A percentile compares a stretch with the other conserved stretches of the same genome.
Conservation (phyloP, 2,113 vertebrate species). For the Hemibagrus wyckioides region DNA sequence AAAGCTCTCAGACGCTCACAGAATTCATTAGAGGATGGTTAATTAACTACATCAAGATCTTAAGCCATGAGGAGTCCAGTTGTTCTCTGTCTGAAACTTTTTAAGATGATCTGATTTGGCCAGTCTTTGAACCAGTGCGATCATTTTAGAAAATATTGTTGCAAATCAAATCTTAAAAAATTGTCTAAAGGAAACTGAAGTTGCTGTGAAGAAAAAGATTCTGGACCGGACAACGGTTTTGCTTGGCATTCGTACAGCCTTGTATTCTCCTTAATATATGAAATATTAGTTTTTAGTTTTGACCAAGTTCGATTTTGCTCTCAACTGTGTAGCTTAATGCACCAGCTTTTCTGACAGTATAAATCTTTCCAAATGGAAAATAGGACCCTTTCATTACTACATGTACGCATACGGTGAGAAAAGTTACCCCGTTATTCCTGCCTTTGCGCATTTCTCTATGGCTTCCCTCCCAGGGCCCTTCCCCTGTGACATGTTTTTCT, state of each 20-base stretch:
- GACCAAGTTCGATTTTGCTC: background rate
- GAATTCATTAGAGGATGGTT: background rate
- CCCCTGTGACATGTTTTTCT: constrained; percentile 58
- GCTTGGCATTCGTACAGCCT: background rate
- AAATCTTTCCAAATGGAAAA: constrained; percentile 54
- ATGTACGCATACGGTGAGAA: constrained; percentile 63
- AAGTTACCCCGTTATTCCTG: constrained; percentile 63
- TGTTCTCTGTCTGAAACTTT: background rate
- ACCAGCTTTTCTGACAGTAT: background rate
- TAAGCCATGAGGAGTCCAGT: background rate
- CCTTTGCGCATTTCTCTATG: constrained; percentile 60
- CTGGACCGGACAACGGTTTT: background rate
- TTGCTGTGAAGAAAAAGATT: background rate
- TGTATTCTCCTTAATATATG: background rate
- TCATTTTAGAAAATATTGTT: background rate
- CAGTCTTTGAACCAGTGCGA: too few species aligned
- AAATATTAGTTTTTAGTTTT: background rate
- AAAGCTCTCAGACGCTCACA: background rate
- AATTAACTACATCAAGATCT: background rate
- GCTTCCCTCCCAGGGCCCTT: constrained; percentile 62
- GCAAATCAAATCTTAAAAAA: background rate
- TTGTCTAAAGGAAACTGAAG: background rate
- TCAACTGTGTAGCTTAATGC: background rate
- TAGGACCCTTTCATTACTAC: constrained; percentile 35
- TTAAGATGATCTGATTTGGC: background rate